These are phyloP conservation scores for Cyclophora albipunctata DNA, from an alignment of 2,888 invertebrate species.

Conservation along the genomic window DNA sequence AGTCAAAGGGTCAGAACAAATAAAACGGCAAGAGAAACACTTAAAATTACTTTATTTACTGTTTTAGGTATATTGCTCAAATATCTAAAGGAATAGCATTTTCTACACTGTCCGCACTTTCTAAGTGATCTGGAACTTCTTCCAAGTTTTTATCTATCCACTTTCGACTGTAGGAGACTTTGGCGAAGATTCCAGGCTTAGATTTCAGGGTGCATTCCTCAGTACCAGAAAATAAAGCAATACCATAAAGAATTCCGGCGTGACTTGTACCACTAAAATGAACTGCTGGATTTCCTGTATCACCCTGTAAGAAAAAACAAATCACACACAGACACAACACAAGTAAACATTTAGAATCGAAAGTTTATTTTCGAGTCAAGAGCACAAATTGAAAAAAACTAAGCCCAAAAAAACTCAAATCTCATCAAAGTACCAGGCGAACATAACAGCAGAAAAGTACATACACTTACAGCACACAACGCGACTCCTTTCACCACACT, in stretches of 20 bases:
- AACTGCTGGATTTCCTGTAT: conserved; percentile 65
- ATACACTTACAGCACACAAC: conserved; percentile 53
- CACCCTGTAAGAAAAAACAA: conserved; percentile 41
- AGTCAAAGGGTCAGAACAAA: too few relatives aligned
- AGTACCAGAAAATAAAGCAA: conserved; percentile 63
- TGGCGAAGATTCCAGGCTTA: conserved; percentile 63
- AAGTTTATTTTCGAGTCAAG: too few relatives aligned
- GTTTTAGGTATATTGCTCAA: too few relatives aligned
- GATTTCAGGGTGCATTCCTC: conserved; percentile 65
- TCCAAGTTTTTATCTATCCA: conserved; percentile 55
- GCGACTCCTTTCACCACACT: conserved; percentile 56
- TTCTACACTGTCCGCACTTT: conserved; percentile 56
- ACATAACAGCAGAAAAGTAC: not conserved
- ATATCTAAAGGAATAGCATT: conserved; percentile 46
- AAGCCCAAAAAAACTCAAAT: too few relatives aligned
- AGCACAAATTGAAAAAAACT: too few relatives aligned
- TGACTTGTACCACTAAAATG: conserved; percentile 57
- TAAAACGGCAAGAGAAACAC: too few relatives aligned
- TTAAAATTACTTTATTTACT: too few relatives aligned
- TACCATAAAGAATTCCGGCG: conserved; percentile 56
- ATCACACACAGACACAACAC: conserved; percentile 1
- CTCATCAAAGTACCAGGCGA: too few relatives aligned
- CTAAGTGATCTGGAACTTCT: conserved; percentile 30
- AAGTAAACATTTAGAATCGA: too few relatives aligned
- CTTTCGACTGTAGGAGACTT: conserved; percentile 55